These are phyloP conservation scores for Petrolisthes cinctipes DNA, from an alignment of 2,888 invertebrate species.

Conservation along the genomic window DNA sequence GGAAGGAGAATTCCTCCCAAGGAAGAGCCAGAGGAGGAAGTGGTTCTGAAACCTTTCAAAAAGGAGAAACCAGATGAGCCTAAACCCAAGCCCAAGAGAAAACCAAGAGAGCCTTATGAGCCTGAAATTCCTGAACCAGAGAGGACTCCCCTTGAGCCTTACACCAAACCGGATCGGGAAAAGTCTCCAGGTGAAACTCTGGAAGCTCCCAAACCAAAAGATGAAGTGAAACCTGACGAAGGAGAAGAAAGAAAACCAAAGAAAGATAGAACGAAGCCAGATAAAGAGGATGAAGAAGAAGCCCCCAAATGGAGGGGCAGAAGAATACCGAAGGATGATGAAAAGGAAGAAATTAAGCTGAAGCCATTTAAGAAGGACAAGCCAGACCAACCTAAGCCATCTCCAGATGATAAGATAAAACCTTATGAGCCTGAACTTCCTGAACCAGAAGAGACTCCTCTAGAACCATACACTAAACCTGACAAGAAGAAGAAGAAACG, in stretches of 20 bases:
- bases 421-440: conserved; percentile 40
- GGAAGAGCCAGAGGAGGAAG: conserved; percentile 42
- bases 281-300: conserved; percentile 37
- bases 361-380: conserved; percentile 51
- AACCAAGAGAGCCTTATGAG: conserved; percentile 30
- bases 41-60: conserved; percentile 49
- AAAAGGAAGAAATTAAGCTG: conserved; percentile 34
- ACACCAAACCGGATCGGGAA: conserved; percentile 39
- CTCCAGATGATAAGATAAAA: conserved; percentile 28
- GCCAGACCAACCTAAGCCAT: conserved; percentile 35
- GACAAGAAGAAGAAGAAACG: conserved; percentile 11
- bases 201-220: conserved; percentile 24
- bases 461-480: conserved; percentile 15
- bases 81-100: conserved; percentile 34
- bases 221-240: neutral
- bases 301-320: conserved; percentile 34
- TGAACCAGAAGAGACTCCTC: conserved; percentile 32
- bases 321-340: conserved; percentile 46
- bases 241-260: conserved; percentile 24
- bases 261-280: conserved; percentile 43
- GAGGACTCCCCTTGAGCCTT: conserved; percentile 24
- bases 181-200: neutral
- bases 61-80: conserved; percentile 40
- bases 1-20: conserved; percentile 33
- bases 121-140: conserved; percentile 43